Evolutionary conservation across 2,797 vertebrate species (phyloP).

Genomic region (Brachyalestes nurse): DNA sequence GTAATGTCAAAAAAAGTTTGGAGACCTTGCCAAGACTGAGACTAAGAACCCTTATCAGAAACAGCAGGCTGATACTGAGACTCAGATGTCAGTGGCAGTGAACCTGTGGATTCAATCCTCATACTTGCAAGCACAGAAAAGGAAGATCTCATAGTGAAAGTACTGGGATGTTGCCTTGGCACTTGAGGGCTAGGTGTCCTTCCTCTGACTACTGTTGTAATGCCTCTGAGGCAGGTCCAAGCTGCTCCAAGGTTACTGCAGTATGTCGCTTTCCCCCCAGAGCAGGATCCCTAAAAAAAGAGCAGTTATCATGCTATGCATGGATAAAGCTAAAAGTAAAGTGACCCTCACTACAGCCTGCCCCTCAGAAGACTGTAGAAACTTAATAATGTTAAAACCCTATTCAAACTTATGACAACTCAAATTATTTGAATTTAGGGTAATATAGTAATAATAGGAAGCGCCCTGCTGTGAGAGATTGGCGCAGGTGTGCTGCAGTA

Average conservation of each 20-base stretch:
- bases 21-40: background rate
- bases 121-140: background rate
- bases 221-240: conserved; percentile 1
- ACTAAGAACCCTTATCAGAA: background rate
- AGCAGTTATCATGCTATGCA: background rate
- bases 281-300: background rate
- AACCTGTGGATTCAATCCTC: background rate
- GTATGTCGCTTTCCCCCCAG: background rate
- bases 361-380: no score
- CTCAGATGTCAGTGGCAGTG: background rate
- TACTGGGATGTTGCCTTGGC: background rate
- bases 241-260: conserved; percentile 10
- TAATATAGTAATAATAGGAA: no score
- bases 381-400: background rate
- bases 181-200: background rate
- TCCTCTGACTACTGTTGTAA: conserved; percentile 3
- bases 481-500: no score
- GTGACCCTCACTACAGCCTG: background rate
- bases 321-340: background rate
- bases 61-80: background rate
- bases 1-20: no score
- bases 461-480: no score
- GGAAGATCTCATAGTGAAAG: background rate
- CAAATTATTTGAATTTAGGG: no score
- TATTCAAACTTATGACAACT: background rate